These are phyloP conservation scores for Hypomecis punctinalis DNA, from an alignment of 2,888 invertebrate species.

Conservation along the genomic window DNA sequence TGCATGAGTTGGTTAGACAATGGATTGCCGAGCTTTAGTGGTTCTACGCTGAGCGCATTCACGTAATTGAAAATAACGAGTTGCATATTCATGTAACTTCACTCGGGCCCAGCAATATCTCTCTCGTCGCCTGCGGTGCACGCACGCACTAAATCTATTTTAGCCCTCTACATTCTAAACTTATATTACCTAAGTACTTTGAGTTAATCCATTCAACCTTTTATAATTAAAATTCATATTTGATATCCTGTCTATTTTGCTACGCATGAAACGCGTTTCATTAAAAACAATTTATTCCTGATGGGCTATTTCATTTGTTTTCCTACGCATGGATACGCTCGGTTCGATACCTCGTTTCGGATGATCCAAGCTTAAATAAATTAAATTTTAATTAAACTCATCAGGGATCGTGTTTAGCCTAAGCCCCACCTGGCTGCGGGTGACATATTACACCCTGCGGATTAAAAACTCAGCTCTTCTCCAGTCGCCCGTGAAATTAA, in stretches of 20 bases:
- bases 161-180: slow-evolving; percentile 30
- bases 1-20: slow-evolving; percentile 60
- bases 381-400: slow-evolving; percentile 62
- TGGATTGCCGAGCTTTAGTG: slow-evolving; percentile 56
- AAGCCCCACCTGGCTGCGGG: slow-evolving; percentile 62
- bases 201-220: slow-evolving; percentile 35
- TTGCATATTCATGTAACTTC: slow-evolving; percentile 71
- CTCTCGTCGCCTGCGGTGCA: slow-evolving; percentile 34
- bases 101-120: slow-evolving; percentile 4
- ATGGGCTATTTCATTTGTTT: slow-evolving; percentile 25
- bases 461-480: slow-evolving; percentile 68
- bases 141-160: slow-evolving; percentile 38
- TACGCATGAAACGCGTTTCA: slow-evolving; percentile 18
- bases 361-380: slow-evolving; percentile 31
- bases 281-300: slow-evolving; percentile 18
- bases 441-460: slow-evolving; percentile 65
- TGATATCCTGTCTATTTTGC: slow-evolving; percentile 13
- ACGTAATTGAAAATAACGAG: slow-evolving; percentile 76
- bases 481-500: slow-evolving; percentile 76
- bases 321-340: slow-evolving; percentile 19
- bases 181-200: slow-evolving; percentile 28
- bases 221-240: slow-evolving; percentile 32
- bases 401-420: slow-evolving; percentile 61
- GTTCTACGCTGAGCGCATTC: slow-evolving; percentile 56
- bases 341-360: slow-evolving; percentile 20